Conservation (phyloP, 2,113 vertebrate species). For the Embiotoca jacksoni region DNA sequence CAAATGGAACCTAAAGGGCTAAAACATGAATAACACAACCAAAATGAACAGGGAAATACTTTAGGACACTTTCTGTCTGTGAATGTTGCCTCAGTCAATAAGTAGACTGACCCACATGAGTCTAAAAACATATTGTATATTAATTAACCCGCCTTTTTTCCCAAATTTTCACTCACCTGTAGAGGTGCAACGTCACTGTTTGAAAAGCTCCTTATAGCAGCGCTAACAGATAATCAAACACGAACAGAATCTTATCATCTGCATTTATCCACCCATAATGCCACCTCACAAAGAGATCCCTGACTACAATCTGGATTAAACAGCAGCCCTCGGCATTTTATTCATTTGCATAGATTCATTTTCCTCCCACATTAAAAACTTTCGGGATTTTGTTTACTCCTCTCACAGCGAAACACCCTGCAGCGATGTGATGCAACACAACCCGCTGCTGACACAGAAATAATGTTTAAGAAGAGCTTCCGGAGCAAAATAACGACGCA, state of each 20-base stretch:
- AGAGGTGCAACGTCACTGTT: background rate
- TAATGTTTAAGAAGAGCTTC: constrained; percentile 22
- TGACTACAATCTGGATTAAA: constrained; percentile 33
- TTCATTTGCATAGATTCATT: constrained; percentile 46
- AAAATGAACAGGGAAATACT: too few relatives aligned
- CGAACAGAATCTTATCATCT: constrained; percentile 27
- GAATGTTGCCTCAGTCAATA: background rate
- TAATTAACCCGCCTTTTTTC: background rate
- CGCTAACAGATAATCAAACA: background rate
- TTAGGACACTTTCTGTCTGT: too few relatives aligned
- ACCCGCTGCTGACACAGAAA: constrained; percentile 43
- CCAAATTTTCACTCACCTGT: background rate
- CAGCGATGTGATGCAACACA: constrained; percentile 46
- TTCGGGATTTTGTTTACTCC: constrained; percentile 43
- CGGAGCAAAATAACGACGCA: constrained; percentile 21
- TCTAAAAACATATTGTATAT: background rate
- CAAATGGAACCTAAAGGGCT: too few relatives aligned
- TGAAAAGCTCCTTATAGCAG: background rate
- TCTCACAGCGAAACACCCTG: constrained; percentile 27
- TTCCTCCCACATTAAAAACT: constrained; percentile 30
- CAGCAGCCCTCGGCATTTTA: constrained; percentile 37
- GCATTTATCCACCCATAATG: background rate
- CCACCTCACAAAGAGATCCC: constrained; percentile 17
- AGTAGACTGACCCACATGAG: background rate
- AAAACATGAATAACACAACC: too few relatives aligned